These are phyloP conservation scores for Unio pictorum DNA, from an alignment of 2,888 invertebrate genomes.

Conservation along the genomic window DNA sequence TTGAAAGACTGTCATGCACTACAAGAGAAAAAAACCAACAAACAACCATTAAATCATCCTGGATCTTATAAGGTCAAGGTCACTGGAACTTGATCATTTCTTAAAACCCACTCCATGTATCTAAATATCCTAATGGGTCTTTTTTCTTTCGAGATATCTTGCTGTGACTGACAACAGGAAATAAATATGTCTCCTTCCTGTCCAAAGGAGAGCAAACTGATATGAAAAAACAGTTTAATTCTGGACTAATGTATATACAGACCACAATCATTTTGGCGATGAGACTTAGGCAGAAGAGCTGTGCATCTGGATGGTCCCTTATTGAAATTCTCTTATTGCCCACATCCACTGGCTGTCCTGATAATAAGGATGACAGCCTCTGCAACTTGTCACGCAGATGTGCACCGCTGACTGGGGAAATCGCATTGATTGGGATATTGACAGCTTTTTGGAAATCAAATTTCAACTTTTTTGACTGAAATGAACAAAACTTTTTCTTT, in stretches of 20 bases:
- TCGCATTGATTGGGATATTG: slow-evolving; percentile 89
- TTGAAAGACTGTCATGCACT: too few relatives aligned
- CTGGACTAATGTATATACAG: slow-evolving; percentile 54
- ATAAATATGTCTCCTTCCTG: not conserved
- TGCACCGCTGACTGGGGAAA: slow-evolving; percentile 82
- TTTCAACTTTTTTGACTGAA: slow-evolving; percentile 80
- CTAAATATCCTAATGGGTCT: too few relatives aligned
- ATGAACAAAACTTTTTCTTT: not conserved
- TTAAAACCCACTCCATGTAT: too few relatives aligned
- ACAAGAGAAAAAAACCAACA: too few relatives aligned
- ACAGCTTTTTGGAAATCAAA: slow-evolving; percentile 86
- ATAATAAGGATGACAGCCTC: slow-evolving; percentile 81
- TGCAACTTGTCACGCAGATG: slow-evolving; percentile 85
- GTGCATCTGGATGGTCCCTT: slow-evolving; percentile 82
- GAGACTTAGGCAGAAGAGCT: slow-evolving; percentile 79
- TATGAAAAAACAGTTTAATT: not conserved
- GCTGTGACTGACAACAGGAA: not conserved
- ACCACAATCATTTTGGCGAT: slow-evolving; percentile 83
- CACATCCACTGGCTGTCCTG: slow-evolving; percentile 80
- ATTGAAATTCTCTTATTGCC: slow-evolving; percentile 77
- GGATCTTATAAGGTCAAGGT: too few relatives aligned
- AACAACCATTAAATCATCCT: too few relatives aligned
- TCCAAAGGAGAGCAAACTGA: not conserved
- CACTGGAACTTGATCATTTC: too few relatives aligned
- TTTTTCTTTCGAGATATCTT: too few relatives aligned